phyloP scores from a whole-genome alignment of 2,113 vertebrate genomes.

The Sebastes schlegelii region DNA sequence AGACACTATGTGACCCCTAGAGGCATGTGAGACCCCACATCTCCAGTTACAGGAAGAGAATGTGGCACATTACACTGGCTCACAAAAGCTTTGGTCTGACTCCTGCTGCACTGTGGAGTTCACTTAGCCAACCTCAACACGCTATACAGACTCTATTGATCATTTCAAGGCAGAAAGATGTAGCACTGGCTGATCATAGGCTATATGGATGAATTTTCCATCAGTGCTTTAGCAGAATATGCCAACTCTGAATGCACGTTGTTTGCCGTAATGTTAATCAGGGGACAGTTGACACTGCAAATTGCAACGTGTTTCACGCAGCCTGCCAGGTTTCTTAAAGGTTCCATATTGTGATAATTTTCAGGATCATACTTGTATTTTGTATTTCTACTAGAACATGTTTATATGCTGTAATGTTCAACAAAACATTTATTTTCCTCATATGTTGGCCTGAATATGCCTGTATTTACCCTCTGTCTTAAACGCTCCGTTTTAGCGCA shows the following conservation, averaged over 20 bases:
- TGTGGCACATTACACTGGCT: constrained; percentile 49
- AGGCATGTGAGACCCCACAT: constrained; percentile 69
- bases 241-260: neutral
- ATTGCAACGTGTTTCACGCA: neutral
- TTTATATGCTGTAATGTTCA: no score
- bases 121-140: neutral
- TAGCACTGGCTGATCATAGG: no score
- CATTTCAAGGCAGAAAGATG: neutral
- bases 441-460: no score
- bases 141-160: neutral
- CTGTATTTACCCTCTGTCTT: no score
- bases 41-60: constrained; percentile 75
- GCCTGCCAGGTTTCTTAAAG: neutral
- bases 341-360: no score
- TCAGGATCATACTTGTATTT: no score
- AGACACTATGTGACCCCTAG: constrained; percentile 68
- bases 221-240: neutral
- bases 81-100: constrained; percentile 30
- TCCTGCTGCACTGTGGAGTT: neutral
- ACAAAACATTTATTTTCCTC: no score
- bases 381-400: no score
- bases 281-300: neutral
- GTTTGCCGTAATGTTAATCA: neutral
- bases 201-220: neutral
- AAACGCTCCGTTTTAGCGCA: no score